Evolutionary conservation across 1,140 invertebrate species (phyloP).

Genomic region (Xylocopa sonorina): DNA sequence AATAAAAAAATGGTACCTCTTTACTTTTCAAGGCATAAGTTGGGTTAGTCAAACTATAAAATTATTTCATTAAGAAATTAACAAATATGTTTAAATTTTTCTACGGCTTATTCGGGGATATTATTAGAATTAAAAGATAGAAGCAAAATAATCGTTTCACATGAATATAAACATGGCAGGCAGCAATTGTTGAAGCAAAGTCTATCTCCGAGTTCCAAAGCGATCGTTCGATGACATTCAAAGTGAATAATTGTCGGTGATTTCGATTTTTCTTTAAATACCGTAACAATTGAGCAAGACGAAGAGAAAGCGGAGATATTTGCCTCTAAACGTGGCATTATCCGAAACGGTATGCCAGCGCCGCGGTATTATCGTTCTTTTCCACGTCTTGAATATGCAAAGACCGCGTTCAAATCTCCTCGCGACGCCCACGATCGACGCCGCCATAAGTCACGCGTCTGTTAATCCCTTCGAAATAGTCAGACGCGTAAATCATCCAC

Average conservation of each 20-base stretch:
- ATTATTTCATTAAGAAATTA: too few species aligned
- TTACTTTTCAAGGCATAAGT: too few species aligned
- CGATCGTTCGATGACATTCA: background rate
- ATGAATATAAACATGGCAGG: too few species aligned
- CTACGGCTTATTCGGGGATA: too few species aligned
- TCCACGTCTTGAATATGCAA: slow-evolving; percentile 28
- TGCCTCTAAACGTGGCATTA: background rate
- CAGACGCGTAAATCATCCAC: slow-evolving; percentile 50
- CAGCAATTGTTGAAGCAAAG: too few species aligned
- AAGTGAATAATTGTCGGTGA: background rate
- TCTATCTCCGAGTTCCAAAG: too few species aligned
- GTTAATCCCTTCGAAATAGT: slow-evolving; percentile 49
- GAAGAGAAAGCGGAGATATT: slow-evolving; percentile 2
- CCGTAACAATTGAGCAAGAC: background rate
- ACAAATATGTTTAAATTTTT: too few species aligned
- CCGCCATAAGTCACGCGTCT: slow-evolving; percentile 28
- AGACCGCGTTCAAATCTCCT: slow-evolving; percentile 44
- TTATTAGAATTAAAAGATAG: too few species aligned
- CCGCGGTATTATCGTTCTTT: slow-evolving; percentile 39
- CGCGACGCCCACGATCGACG: slow-evolving; percentile 49
- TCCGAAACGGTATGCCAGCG: background rate
- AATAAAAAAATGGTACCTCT: too few species aligned
- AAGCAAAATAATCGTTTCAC: too few species aligned
- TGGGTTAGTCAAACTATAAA: too few species aligned
- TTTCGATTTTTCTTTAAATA: background rate